These are phyloP conservation scores for Catharus fuscescens DNA, from an alignment of 2,113 vertebrate species.

Conservation along the genomic window DNA sequence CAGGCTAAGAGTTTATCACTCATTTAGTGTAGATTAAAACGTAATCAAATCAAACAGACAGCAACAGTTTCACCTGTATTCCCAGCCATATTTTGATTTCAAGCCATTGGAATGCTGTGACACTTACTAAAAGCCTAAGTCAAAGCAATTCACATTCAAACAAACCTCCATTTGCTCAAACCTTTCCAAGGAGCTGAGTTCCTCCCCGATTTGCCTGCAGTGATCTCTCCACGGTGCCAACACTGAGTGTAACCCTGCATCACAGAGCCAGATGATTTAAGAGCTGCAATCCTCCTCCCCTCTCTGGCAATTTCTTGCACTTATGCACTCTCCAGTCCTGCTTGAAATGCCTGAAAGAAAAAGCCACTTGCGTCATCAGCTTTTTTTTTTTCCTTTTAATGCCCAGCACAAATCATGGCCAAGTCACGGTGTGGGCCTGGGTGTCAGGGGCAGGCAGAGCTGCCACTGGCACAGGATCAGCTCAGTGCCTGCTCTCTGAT, in stretches of 20 bases:
- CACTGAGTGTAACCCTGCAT: not conserved
- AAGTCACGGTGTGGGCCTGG: not conserved
- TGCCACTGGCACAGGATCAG: not conserved
- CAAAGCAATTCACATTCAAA: not conserved
- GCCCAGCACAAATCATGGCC: slow-evolving; percentile 8
- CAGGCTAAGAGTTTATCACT: not conserved
- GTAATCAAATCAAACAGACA: not conserved
- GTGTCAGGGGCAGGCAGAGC: not conserved
- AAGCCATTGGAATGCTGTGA: not conserved
- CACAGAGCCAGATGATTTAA: not conserved
- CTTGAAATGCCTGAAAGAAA: slow-evolving; percentile 15
- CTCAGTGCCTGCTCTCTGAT: not conserved
- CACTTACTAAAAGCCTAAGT: not conserved
- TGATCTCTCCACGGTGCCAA: not conserved
- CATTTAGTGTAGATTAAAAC: not conserved
- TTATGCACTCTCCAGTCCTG: not conserved
- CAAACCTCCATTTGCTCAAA: not conserved
- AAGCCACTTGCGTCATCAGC: not conserved
- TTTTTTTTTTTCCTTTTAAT: not conserved
- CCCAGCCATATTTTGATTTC: not conserved
- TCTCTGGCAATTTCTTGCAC: not conserved
- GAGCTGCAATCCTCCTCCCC: slow-evolving; percentile 19
- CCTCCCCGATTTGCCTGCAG: not conserved
- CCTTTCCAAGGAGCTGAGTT: not conserved
- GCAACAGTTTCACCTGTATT: not conserved